Evolutionary conservation across 1,140 invertebrate genomes (phyloP).

Genomic region (Nephotettix cincticeps): DNA sequence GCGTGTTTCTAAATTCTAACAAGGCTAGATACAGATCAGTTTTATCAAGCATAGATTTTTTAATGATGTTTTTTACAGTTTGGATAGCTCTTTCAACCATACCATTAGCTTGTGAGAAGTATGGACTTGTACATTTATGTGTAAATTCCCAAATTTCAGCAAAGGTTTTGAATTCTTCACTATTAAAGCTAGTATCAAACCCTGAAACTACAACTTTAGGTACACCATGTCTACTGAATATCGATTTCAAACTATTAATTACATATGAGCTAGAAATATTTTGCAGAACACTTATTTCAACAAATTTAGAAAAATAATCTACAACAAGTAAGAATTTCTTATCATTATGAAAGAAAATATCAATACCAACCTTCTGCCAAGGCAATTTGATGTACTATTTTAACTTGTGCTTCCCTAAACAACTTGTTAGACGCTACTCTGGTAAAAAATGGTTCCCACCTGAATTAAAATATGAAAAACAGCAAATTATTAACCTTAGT

Average conservation of each 20-base stretch:
- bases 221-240: slow-evolving; percentile 44
- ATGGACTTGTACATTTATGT: slow-evolving; percentile 45
- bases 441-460: too few relatives aligned
- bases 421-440: too few relatives aligned
- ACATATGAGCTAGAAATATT: slow-evolving; percentile 25
- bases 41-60: slow-evolving; percentile 38
- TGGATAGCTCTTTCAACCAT: slow-evolving; percentile 45
- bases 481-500: too few relatives aligned
- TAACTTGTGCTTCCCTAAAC: too few relatives aligned
- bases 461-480: too few relatives aligned
- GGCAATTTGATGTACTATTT: too few relatives aligned
- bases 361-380: slow-evolving; percentile 44
- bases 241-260: slow-evolving; percentile 36
- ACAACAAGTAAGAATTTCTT: slow-evolving; percentile 44
- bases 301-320: slow-evolving; percentile 45
- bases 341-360: slow-evolving; percentile 43
- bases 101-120: slow-evolving; percentile 47
- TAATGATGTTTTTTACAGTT: slow-evolving; percentile 45
- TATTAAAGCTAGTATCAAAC: slow-evolving; percentile 46
- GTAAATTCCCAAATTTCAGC: slow-evolving; percentile 45
- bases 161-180: slow-evolving; percentile 47
- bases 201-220: slow-evolving; percentile 44
- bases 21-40: slow-evolving; percentile 25
- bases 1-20: slow-evolving; percentile 20
- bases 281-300: slow-evolving; percentile 36